Evolutionary conservation across 1,140 invertebrate species (phyloP).

Genomic region (Drosophila paulistorum): DNA sequence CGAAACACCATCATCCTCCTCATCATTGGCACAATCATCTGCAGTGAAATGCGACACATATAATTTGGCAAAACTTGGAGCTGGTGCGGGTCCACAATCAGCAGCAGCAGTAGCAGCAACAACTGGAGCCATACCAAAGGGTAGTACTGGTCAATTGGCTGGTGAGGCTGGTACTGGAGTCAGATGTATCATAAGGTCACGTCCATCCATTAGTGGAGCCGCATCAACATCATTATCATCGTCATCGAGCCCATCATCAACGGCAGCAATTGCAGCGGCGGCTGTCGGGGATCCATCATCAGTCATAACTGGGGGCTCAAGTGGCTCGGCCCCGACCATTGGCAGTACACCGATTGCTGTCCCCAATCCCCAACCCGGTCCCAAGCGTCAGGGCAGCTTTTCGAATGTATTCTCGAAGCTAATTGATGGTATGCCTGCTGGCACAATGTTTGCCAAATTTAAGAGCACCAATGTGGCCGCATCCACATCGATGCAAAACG

Average conservation of each 20-base stretch:
- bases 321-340: constrained; percentile 66
- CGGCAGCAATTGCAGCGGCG: constrained; percentile 17
- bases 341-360: constrained; percentile 24
- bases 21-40: background rate
- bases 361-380: constrained; percentile 38
- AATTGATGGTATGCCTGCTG: constrained; percentile 83
- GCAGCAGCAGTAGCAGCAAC: background rate
- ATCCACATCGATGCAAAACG: constrained; percentile 84
- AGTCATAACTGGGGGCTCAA: constrained; percentile 17
- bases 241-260: constrained; percentile 15
- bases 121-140: background rate
- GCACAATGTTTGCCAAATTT: constrained; percentile 90
- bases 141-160: background rate
- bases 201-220: constrained; percentile 46
- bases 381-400: constrained; percentile 79
- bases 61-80: constrained; percentile 32
- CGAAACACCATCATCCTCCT: constrained; percentile 24
- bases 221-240: constrained; percentile 26
- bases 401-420: constrained; percentile 82
- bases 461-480: constrained; percentile 85
- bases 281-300: constrained; percentile 22
- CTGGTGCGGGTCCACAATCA: background rate
- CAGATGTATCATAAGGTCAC: constrained; percentile 34
- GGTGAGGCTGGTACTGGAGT: background rate
- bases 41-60: constrained; percentile 50